phyloP scores from a whole-genome alignment of 2,113 vertebrate genomes.

The Clarias magur region DNA sequence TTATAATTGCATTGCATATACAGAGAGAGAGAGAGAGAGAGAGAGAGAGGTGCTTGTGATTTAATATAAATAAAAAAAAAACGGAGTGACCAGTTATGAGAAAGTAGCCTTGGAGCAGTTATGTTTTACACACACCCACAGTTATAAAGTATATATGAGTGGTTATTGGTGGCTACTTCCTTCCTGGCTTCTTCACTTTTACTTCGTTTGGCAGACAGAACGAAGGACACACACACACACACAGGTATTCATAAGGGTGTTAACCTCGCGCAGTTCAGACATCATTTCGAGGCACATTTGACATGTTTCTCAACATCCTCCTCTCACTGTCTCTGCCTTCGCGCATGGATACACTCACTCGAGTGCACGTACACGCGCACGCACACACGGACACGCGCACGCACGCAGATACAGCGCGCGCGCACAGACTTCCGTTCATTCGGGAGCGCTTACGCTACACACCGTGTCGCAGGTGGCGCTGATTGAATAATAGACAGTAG shows the following conservation, averaged over 20 bases:
- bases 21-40: not conserved
- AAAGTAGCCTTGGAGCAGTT: not conserved
- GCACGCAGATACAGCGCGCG: not conserved
- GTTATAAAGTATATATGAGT: not conserved
- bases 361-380: not conserved
- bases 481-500: not conserved
- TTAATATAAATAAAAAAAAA: not conserved
- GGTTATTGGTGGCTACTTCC: conserved; percentile 13
- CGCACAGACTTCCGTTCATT: not conserved
- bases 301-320: not conserved
- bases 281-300: not conserved
- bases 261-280: not conserved
- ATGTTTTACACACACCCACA: not conserved
- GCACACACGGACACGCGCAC: conserved; percentile 5
- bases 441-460: not conserved
- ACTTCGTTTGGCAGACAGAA: conserved; percentile 34
- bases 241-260: not conserved
- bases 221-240: not conserved
- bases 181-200: conserved; percentile 25
- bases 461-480: not conserved
- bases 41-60: not conserved
- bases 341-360: not conserved
- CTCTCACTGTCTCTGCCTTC: not conserved
- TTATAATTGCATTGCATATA: conserved; percentile 37
- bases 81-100: not conserved